Evolutionary conservation across 2,113 vertebrate species (phyloP), one percentile per base, ranked within the genome.

Genomic region (Burhinus oedicnemus): DNA sequence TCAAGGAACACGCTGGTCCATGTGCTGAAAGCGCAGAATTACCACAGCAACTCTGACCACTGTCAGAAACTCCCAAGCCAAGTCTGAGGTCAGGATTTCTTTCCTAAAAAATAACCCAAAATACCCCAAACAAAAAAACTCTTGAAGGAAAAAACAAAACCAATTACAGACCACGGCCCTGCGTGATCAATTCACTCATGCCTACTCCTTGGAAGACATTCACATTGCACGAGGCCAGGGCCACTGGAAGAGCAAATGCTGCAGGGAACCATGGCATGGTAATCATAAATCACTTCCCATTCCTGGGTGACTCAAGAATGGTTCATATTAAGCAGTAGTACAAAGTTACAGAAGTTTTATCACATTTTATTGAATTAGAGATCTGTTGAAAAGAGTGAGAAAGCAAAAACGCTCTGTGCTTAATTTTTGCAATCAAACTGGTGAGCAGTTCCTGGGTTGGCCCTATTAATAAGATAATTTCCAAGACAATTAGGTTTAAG

Each of bases 241-340:
- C 60, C 49, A 86, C 60, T 72, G 36, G 71, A 58, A 79, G 51
- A 95, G 70, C 6, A 66, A 22, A 81, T 61, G 51, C 65, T 66
- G 27, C 61, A 87, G 81, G 89, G 60, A 91, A 87, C 78, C 40
- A 38, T 86, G 71, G 42, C 68, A 45, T 30, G 29, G 49, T 82
- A 81, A 78, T 61, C 32, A 71, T 85, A 96, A 95, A 92, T 94
- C 60, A 71, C 44, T 93, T 94, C 12, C 78, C 52, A 66, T 95
- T 95, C 75, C 54, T 52, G 54, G 20, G 51, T 52, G 36, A 62
- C 23, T 70, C 29, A 30, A 60, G 54, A 93, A 92, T 57, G 34
- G 88, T 93, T 94, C 60, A 26, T 71, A 92, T 62, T 76, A 93
- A 89, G 49, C 17, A 40, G 42, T 8, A 44, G 44, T 72, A 30